Percentiles rank a stretch among this genome's conserved stretches.
Conservation (phyloP, 2,888 invertebrate genomes). For the Dinocampus coccinellae region DNA sequence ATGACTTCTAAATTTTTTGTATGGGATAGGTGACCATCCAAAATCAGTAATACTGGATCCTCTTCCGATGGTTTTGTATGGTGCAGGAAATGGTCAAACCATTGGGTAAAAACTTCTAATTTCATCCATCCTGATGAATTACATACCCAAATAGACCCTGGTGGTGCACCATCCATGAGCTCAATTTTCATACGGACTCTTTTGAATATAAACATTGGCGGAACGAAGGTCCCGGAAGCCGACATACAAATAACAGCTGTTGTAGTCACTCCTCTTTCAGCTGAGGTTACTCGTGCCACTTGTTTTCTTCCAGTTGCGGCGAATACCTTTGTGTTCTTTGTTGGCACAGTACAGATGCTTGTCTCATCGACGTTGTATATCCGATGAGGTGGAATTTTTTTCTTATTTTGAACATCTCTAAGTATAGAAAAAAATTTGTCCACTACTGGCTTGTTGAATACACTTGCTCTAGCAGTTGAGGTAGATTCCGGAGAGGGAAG, state of each 20-base stretch:
- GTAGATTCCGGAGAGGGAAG: not conserved
- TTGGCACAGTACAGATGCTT: not conserved
- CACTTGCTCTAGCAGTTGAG: not conserved
- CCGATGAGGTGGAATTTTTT: not conserved
- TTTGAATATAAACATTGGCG: not conserved
- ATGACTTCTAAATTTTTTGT: slow-evolving; percentile 3
- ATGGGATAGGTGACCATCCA: not conserved
- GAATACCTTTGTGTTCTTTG: no score
- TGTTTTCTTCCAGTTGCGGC: not conserved
- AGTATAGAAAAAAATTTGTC: not conserved
- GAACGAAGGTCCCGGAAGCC: not conserved
- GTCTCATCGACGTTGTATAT: not conserved
- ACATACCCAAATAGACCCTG: not conserved
- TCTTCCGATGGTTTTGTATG: not conserved
- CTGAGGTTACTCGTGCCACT: not conserved
- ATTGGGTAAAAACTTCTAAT: not conserved
- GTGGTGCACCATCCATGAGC: not conserved
- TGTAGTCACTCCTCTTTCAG: not conserved
- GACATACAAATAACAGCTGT: not conserved
- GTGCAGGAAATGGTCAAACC: not conserved
- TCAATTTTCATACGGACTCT: not conserved
- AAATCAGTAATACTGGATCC: not conserved
- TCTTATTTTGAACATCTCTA: not conserved
- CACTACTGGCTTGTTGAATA: not conserved
- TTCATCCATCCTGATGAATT: not conserved